Evolutionary conservation across 2,888 invertebrate species (phyloP).

Genomic region (Quadriops clusia): DNA sequence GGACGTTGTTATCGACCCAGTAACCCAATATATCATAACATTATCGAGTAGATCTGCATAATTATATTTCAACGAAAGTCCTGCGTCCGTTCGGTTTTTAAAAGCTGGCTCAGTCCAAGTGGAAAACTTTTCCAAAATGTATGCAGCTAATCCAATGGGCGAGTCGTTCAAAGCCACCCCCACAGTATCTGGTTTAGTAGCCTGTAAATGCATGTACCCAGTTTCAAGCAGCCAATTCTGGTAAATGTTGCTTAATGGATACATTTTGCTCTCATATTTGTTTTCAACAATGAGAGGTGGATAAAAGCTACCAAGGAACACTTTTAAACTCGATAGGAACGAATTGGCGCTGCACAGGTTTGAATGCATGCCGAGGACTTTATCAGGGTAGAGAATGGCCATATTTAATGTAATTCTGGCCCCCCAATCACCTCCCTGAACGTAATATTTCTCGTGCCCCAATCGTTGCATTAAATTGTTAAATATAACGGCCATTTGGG

Average conservation of each 20-base stretch:
- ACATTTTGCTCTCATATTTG: slow-evolving; percentile 40
- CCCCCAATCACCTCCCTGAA: slow-evolving; percentile 81
- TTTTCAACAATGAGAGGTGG: slow-evolving; percentile 47
- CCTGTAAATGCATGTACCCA: slow-evolving; percentile 65
- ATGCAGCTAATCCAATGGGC: slow-evolving; percentile 72
- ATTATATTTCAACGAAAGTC: slow-evolving; percentile 50
- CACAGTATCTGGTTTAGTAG: slow-evolving; percentile 80
- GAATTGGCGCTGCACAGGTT: slow-evolving; percentile 35
- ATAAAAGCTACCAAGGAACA: slow-evolving; percentile 40
- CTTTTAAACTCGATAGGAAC: slow-evolving; percentile 36
- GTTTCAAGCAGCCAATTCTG: slow-evolving; percentile 39
- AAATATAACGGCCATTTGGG: slow-evolving; percentile 47
- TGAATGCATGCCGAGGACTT: slow-evolving; percentile 44
- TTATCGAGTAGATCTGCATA: slow-evolving; percentile 64
- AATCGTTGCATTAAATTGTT: slow-evolving; percentile 59
- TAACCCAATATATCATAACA: slow-evolving; percentile 70
- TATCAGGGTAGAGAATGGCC: slow-evolving; percentile 50
- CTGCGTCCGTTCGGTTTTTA: slow-evolving; percentile 46
- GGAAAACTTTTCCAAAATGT: slow-evolving; percentile 76
- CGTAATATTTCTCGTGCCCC: slow-evolving; percentile 52
- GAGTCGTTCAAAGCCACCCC: slow-evolving; percentile 56
- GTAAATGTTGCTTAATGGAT: slow-evolving; percentile 39
- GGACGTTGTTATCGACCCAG: slow-evolving; percentile 58
- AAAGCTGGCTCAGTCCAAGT: slow-evolving; percentile 49
- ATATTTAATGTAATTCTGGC: slow-evolving; percentile 49